phyloP scores from a whole-genome alignment of 2,888 invertebrate species.

The Crocallis elinguaria region DNA sequence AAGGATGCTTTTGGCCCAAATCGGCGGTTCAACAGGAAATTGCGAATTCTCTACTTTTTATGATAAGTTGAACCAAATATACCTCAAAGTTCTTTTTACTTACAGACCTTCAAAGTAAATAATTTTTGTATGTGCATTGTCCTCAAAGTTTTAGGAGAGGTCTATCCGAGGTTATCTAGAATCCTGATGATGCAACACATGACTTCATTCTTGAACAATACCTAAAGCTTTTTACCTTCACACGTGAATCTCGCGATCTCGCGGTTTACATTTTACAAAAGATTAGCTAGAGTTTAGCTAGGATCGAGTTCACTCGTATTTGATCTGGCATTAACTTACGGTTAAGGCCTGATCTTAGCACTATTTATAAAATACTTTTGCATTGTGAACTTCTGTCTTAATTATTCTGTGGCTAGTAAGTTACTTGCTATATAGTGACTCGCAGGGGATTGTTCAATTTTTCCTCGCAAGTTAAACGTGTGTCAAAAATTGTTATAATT shows the following conservation, averaged over 20 bases:
- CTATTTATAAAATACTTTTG: no score
- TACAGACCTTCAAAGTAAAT: not conserved
- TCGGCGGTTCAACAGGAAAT: no score
- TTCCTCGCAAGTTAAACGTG: no score
- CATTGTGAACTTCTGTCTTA: no score
- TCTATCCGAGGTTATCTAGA: slow-evolving; percentile 57
- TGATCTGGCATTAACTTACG: not conserved
- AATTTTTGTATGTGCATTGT: slow-evolving; percentile 1
- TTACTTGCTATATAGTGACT: no score
- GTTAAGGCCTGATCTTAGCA: no score
- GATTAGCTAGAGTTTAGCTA: not conserved
- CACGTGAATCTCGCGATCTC: slow-evolving; percentile 12
- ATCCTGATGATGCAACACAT: slow-evolving; percentile 63
- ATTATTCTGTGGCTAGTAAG: no score
- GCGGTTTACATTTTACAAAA: not conserved
- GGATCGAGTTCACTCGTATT: not conserved
- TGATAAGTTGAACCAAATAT: no score
- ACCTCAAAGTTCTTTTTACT: not conserved
- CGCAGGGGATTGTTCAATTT: no score
- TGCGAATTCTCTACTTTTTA: no score
- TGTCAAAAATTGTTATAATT: no score
- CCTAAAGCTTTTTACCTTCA: slow-evolving; percentile 44
- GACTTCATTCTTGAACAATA: slow-evolving; percentile 65
- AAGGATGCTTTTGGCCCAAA: no score
- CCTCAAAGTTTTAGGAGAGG: slow-evolving; percentile 39